These are phyloP conservation scores for Camponotus pennsylvanicus DNA, from an alignment of 1,140 invertebrate genomes.

Conservation along the genomic window DNA sequence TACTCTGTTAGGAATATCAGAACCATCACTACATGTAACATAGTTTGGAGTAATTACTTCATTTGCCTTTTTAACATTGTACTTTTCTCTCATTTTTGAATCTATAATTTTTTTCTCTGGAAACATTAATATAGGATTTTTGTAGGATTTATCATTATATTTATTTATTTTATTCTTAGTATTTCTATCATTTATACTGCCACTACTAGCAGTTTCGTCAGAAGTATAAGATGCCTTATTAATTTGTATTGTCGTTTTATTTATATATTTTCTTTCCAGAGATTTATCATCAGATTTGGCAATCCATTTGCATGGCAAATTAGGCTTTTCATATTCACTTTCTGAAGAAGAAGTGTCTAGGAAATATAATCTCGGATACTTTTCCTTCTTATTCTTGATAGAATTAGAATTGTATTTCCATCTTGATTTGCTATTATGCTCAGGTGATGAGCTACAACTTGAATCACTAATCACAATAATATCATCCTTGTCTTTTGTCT, in stretches of 20 bases:
- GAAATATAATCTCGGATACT: background rate
- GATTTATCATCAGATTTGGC: background rate
- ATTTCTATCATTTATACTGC: background rate
- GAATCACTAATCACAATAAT: conserved; percentile 74
- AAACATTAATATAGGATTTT: conserved; percentile 7
- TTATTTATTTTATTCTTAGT: background rate
- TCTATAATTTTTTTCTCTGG: background rate
- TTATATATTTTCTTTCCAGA: background rate
- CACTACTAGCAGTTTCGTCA: conserved; percentile 38
- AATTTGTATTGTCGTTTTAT: background rate
- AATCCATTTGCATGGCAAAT: background rate
- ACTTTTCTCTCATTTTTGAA: background rate
- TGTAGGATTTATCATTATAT: background rate
- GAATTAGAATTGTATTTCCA: background rate
- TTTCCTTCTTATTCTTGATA: background rate
- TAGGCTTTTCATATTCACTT: background rate
- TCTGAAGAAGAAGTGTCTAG: conserved; percentile 30
- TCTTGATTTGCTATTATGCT: background rate
- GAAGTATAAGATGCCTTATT: conserved; percentile 27
- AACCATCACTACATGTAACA: background rate
- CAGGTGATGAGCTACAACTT: conserved; percentile 48
- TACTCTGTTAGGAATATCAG: background rate
- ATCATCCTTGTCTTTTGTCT: conserved; percentile 19
- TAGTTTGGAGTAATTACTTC: background rate
- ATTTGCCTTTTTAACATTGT: background rate